phyloP scores from a whole-genome alignment of 2,888 invertebrate genomes.

The Abrostola triplasia region DNA sequence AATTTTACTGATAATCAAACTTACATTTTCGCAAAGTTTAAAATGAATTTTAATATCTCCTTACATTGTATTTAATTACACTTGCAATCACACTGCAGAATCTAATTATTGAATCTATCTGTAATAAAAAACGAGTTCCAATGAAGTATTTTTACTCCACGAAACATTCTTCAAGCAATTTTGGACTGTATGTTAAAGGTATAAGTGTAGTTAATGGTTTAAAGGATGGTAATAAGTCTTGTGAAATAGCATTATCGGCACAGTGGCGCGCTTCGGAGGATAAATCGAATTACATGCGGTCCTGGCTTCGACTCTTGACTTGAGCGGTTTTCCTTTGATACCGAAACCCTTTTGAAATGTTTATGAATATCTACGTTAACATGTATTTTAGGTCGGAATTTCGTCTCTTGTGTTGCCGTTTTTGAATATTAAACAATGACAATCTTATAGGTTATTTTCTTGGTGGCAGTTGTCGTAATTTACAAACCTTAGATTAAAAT shows the following conservation, averaged over 20 bases:
- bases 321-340: conserved; percentile 67
- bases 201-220: conserved; percentile 33
- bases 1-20: background rate
- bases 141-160: conserved; percentile 1
- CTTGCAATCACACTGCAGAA: conserved; percentile 12
- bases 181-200: conserved; percentile 7
- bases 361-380: conserved; percentile 50
- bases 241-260: conserved; percentile 67
- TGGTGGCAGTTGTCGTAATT: no score
- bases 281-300: conserved; percentile 75
- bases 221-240: conserved; percentile 41
- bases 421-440: background rate
- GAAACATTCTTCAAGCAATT: conserved; percentile 11
- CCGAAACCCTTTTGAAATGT: conserved; percentile 65
- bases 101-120: conserved; percentile 35
- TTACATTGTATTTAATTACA: conserved; percentile 22
- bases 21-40: background rate
- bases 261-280: conserved; percentile 62
- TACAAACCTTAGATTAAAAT: no score
- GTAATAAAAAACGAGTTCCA: conserved; percentile 15
- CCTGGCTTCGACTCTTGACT: conserved; percentile 68
- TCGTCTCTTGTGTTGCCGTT: background rate
- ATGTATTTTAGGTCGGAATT: conserved; percentile 19
- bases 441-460: no score
- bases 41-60: conserved; percentile 9